Evolutionary conservation across 2,113 vertebrate species (phyloP).

Genomic region (Chloropsis hardwickii): DNA sequence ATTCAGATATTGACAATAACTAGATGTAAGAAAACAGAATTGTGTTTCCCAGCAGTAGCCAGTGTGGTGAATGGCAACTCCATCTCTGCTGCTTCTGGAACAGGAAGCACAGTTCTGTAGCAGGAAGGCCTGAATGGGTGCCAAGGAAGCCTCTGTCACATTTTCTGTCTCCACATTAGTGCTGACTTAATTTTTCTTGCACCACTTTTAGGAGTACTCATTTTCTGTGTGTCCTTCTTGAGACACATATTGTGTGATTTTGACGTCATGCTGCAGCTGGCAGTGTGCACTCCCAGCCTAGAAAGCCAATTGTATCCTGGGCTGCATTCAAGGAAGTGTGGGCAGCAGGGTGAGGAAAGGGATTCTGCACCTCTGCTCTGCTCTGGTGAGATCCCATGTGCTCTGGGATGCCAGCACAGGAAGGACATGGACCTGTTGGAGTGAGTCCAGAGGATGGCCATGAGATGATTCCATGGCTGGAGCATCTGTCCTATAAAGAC

Average conservation of each 20-base stretch:
- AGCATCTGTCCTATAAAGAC: background rate
- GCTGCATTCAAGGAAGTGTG: background rate
- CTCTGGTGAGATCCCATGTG: background rate
- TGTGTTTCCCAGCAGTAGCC: background rate
- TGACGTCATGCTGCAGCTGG: rapidly evolving
- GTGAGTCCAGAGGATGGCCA: too few relatives aligned
- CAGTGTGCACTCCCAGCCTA: background rate
- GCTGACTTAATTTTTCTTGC: background rate
- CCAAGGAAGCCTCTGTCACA: background rate
- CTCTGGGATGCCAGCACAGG: background rate
- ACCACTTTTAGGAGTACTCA: background rate
- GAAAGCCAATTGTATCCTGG: rapidly evolving
- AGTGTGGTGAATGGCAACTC: background rate
- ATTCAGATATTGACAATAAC: background rate
- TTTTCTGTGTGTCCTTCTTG: background rate
- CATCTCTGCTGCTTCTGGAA: background rate
- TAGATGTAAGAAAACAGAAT: background rate
- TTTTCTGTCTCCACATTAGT: background rate
- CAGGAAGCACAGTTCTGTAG: background rate
- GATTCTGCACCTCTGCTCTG: background rate
- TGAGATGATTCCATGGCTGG: background rate
- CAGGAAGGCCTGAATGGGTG: background rate
- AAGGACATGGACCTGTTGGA: background rate
- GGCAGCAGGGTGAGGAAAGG: background rate
- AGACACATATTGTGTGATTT: background rate